Conservation (phyloP, 2,888 invertebrate genomes). For the Allophyes oxyacanthae region DNA sequence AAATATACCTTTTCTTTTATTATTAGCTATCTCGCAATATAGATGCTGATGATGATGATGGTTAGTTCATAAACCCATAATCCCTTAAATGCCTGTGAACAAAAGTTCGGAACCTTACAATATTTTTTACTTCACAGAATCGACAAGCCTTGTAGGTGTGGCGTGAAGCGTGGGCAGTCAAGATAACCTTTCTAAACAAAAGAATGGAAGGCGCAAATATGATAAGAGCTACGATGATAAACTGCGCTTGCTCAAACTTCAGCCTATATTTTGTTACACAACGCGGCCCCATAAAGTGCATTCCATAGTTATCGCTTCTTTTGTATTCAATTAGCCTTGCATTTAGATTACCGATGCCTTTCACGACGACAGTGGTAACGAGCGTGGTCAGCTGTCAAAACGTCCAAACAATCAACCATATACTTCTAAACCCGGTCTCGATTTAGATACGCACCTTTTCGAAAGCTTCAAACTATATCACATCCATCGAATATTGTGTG, state of each 20-base stretch:
- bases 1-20: no score
- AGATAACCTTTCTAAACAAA: slow-evolving; percentile 63
- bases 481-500: slow-evolving; percentile 45
- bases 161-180: slow-evolving; percentile 54
- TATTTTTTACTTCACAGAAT: slow-evolving; percentile 20
- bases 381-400: slow-evolving; percentile 89
- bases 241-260: slow-evolving; percentile 59
- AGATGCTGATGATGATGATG: no score
- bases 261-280: slow-evolving; percentile 70
- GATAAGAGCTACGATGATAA: slow-evolving; percentile 60
- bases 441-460: slow-evolving; percentile 43
- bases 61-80: neutral
- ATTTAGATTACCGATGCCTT: slow-evolving; percentile 87
- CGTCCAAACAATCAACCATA: slow-evolving; percentile 86
- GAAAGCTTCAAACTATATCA: slow-evolving; percentile 32
- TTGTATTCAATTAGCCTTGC: slow-evolving; percentile 89
- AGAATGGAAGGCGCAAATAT: slow-evolving; percentile 70
- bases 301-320: slow-evolving; percentile 85
- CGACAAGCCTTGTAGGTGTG: slow-evolving; percentile 51
- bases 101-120: slow-evolving; percentile 1
- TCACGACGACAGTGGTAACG: slow-evolving; percentile 88
- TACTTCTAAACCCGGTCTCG: slow-evolving; percentile 57
- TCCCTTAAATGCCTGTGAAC: neutral
- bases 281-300: slow-evolving; percentile 79
- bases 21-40: no score